Conservation (phyloP, 2,113 vertebrate genomes). For the Ptyas mucosa region DNA sequence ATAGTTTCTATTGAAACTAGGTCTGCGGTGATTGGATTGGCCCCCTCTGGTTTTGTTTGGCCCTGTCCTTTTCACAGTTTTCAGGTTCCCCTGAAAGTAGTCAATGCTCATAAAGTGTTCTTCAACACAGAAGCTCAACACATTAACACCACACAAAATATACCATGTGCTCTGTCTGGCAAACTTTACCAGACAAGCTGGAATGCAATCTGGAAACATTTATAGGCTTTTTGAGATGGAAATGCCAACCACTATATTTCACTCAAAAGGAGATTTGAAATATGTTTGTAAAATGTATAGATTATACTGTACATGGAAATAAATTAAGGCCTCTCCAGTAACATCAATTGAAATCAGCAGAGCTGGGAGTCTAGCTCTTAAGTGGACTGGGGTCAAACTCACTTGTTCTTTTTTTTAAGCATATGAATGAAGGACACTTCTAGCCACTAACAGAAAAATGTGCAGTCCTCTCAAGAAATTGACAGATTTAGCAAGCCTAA, state of each 20-base stretch:
- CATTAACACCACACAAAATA: slow-evolving; percentile 67
- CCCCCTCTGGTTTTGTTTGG: background rate
- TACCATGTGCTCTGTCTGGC: slow-evolving; percentile 58
- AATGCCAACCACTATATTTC: slow-evolving; percentile 58
- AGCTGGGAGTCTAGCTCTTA: slow-evolving; percentile 5
- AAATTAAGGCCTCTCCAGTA: slow-evolving; percentile 18
- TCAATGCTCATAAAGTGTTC: slow-evolving; percentile 38
- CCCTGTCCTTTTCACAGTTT: slow-evolving; percentile 9
- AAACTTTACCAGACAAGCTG: slow-evolving; percentile 62
- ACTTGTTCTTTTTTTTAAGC: background rate
- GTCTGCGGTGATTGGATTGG: background rate
- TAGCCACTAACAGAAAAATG: background rate
- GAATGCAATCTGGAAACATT: slow-evolving; percentile 68
- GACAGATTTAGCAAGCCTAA: background rate
- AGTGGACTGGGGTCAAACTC: background rate
- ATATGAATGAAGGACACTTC: background rate
- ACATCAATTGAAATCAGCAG: background rate
- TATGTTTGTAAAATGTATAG: slow-evolving; percentile 31
- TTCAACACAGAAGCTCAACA: slow-evolving; percentile 53
- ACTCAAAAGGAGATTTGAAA: slow-evolving; percentile 49
- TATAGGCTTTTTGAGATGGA: slow-evolving; percentile 56
- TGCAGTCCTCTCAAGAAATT: background rate
- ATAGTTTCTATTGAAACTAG: background rate
- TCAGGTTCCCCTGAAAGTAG: slow-evolving; percentile 34
- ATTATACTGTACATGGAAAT: slow-evolving; percentile 42